A percentile compares a stretch with the other conserved stretches of the same genome.
phyloP scores from a whole-genome alignment of 2,113 vertebrate species.

The Castor canadensis region DNA sequence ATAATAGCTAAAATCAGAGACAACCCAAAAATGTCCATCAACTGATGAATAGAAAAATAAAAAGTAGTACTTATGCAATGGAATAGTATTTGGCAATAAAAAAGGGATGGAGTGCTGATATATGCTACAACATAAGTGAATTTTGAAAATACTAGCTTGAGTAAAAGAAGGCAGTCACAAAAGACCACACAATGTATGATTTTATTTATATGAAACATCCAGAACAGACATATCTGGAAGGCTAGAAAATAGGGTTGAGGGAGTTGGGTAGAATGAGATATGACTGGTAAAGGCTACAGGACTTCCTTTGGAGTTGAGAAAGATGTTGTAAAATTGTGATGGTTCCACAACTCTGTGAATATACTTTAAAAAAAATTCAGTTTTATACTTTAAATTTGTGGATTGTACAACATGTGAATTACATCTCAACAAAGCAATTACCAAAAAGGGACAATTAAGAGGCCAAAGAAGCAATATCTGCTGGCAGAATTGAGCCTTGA shows the following conservation, averaged over 20 bases:
- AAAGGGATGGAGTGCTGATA: neutral
- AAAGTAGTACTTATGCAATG: neutral
- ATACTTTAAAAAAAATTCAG: neutral
- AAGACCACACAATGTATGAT: neutral
- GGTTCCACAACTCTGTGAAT: neutral
- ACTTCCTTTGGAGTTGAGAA: neutral
- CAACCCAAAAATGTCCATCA: neutral
- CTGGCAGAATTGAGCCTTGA: neutral
- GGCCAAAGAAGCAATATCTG: neutral
- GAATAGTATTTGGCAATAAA: neutral
- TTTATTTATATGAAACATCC: neutral
- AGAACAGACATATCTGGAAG: neutral
- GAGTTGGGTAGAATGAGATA: fast-evolving
- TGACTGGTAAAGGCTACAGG: neutral
- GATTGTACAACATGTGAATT: neutral
- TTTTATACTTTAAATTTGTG: neutral
- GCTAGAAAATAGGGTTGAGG: neutral
- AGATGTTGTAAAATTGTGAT: neutral
- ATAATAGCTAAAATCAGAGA: neutral
- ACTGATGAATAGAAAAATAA: neutral
- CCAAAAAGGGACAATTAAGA: neutral
- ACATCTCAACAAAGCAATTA: neutral
- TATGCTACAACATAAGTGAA: neutral
- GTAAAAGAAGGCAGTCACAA: neutral
- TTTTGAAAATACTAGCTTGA: neutral